Conservation (phyloP, 2,888 invertebrate species). For the Gandaritis pyraliata region DNA sequence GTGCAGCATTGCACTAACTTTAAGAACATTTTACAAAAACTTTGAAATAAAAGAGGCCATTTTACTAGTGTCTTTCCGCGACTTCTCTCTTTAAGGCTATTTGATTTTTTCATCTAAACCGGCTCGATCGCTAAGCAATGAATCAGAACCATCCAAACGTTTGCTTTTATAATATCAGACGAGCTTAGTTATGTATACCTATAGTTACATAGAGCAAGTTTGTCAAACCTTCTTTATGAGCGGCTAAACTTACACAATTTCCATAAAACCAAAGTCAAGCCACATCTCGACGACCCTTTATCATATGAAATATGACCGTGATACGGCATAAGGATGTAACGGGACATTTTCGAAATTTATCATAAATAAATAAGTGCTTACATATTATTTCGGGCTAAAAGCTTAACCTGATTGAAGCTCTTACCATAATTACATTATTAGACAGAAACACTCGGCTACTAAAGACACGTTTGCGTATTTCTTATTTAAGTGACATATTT, state of each 20-base stretch:
- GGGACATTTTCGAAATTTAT: constrained; percentile 3
- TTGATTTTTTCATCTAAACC: no score
- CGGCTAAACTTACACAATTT: constrained; percentile 16
- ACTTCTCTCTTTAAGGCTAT: no score
- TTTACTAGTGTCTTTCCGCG: no score
- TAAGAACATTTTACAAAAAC: no score
- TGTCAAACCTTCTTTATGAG: constrained; percentile 21
- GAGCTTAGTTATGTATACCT: no score
- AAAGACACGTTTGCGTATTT: constrained; percentile 8
- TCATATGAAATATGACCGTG: constrained; percentile 13
- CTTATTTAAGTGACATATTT: constrained; percentile 11
- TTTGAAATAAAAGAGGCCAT: no score
- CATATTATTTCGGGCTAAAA: constrained; percentile 15
- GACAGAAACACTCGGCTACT: constrained; percentile 6
- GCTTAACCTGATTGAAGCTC: constrained; percentile 1
- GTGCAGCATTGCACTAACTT: no score
- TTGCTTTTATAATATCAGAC: no score
- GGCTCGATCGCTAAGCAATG: no score
- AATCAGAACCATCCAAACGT: no score
- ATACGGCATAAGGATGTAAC: constrained; percentile 9
- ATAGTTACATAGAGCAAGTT: constrained; percentile 4
- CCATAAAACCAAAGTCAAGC: constrained; percentile 17
- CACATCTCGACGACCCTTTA: constrained; percentile 6
- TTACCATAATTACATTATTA: constrained; percentile 10
- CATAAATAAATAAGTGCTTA: neutral